These are phyloP conservation scores for Geococcyx californianus DNA, from an alignment of 2,113 vertebrate species.

Conservation along the genomic window DNA sequence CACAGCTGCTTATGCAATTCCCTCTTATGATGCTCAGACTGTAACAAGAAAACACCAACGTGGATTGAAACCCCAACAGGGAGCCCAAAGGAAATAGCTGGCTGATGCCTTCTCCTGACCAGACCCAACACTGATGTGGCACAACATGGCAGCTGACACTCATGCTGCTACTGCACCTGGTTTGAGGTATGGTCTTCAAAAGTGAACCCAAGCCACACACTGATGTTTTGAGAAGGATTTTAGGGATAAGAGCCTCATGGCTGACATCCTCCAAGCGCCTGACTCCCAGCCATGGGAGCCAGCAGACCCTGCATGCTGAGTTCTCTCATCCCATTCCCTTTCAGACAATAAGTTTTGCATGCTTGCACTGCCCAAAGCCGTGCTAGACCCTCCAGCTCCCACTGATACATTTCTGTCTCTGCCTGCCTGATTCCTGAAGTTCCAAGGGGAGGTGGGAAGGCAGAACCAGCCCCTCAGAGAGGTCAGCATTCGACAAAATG, in stretches of 20 bases:
- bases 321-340: neutral
- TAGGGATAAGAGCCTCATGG: neutral
- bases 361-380: neutral
- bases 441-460: neutral
- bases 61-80: neutral
- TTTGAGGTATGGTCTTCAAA: neutral
- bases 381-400: neutral
- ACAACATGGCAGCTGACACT: accelerated
- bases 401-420: neutral
- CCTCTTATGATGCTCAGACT: neutral
- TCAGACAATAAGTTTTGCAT: neutral
- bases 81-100: neutral
- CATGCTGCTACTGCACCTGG: neutral
- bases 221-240: neutral
- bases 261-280: neutral
- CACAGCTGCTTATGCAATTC: neutral
- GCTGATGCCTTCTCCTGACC: neutral
- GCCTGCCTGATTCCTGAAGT: neutral
- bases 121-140: neutral
- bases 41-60: neutral
- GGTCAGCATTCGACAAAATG: neutral
- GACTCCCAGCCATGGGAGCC: neutral
- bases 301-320: neutral
- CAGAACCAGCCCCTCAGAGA: neutral
- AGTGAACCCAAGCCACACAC: neutral